phyloP scores from a whole-genome alignment of 2,888 invertebrate species.

The Trachelus troglodyta region DNA sequence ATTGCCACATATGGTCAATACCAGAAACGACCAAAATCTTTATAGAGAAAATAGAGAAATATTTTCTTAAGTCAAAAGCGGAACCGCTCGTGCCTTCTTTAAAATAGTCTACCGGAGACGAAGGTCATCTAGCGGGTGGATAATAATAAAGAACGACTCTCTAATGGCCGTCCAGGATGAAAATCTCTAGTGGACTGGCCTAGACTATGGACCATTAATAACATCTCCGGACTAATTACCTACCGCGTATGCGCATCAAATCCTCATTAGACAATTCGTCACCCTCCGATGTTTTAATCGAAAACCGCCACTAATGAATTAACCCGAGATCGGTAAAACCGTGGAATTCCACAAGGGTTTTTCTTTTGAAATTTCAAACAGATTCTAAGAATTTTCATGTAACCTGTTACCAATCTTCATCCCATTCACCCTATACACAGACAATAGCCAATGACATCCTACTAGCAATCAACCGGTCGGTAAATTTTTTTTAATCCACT shows the following conservation, averaged over 20 bases:
- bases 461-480: too few relatives aligned
- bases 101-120: background rate
- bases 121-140: slow-evolving; percentile 3
- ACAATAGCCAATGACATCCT: too few relatives aligned
- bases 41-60: too few relatives aligned
- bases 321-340: slow-evolving; percentile 29
- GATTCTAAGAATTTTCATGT: slow-evolving; percentile 6
- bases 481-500: background rate
- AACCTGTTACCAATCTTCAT: background rate
- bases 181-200: slow-evolving; percentile 4
- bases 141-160: background rate
- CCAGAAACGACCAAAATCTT: too few relatives aligned
- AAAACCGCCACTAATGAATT: slow-evolving; percentile 48
- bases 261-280: slow-evolving; percentile 52
- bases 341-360: slow-evolving; percentile 11
- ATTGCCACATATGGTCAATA: too few relatives aligned
- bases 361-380: slow-evolving; percentile 2
- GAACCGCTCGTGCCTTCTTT: too few relatives aligned
- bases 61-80: too few relatives aligned
- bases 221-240: slow-evolving; percentile 44
- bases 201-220: slow-evolving; percentile 41
- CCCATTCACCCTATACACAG: too few relatives aligned
- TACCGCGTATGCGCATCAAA: slow-evolving; percentile 47
- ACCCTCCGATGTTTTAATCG: slow-evolving; percentile 58
- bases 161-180: background rate